Evolutionary conservation across 1,140 invertebrate species (phyloP).

Genomic region (Elysia chlorotica): DNA sequence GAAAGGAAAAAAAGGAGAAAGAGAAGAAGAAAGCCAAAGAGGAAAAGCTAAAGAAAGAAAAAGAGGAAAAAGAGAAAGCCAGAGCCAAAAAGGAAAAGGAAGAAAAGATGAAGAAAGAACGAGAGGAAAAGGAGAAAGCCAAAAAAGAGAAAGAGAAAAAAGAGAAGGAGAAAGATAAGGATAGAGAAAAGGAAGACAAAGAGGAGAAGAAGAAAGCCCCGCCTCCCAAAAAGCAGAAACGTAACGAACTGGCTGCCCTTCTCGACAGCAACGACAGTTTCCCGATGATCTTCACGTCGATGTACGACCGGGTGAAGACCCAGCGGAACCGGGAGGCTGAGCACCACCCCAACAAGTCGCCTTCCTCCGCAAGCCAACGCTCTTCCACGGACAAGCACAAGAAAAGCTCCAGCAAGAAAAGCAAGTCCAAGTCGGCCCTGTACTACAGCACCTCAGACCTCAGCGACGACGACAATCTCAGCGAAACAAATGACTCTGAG

Average conservation of each 20-base stretch:
- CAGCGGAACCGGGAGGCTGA: constrained; percentile 58
- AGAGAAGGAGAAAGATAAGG: constrained; percentile 4
- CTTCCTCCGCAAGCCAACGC: constrained; percentile 14
- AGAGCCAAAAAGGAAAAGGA: background rate
- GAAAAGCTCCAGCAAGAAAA: constrained; percentile 25
- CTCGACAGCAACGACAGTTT: constrained; percentile 23
- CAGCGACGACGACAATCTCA: constrained; percentile 10
- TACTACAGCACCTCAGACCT: constrained; percentile 22
- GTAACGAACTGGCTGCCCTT: constrained; percentile 20
- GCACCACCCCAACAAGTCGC: background rate
- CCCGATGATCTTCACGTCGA: constrained; percentile 78
- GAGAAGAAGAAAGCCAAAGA: constrained; percentile 1
- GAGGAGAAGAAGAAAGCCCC: constrained; percentile 6
- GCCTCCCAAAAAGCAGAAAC: constrained; percentile 23
- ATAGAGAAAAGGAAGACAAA: constrained; percentile 3
- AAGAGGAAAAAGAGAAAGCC: background rate
- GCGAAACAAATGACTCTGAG: constrained; percentile 10
- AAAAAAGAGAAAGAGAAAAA: constrained; percentile 8
- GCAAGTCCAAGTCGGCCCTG: constrained; percentile 22
- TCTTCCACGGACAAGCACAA: constrained; percentile 31
- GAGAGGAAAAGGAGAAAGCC: background rate
- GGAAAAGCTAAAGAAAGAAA: constrained; percentile 7
- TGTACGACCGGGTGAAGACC: constrained; percentile 98
- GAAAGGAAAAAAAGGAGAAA: background rate
- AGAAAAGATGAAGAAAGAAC: background rate